These are phyloP conservation scores for Salvator merianae DNA, from an alignment of 2,113 vertebrate genomes.

Conservation along the genomic window DNA sequence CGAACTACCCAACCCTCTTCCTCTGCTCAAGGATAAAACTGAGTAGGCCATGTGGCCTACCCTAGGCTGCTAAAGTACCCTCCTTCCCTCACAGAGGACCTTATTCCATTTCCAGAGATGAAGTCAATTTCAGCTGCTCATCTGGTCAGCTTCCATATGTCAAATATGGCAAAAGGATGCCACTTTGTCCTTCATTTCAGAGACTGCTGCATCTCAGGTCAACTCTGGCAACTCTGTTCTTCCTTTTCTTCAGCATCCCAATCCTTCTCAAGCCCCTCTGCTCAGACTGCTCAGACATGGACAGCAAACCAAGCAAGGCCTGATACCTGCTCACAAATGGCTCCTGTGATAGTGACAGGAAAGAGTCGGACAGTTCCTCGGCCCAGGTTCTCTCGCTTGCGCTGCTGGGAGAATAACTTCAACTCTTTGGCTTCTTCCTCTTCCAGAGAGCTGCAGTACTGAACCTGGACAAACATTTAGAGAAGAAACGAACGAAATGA, in stretches of 20 bases:
- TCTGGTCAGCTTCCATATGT: too few relatives aligned
- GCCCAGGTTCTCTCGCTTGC: slow-evolving; percentile 94
- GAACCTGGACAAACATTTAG: slow-evolving; percentile 77
- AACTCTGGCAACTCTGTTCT: too few relatives aligned
- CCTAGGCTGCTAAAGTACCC: too few relatives aligned
- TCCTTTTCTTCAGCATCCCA: neutral
- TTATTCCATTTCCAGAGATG: too few relatives aligned
- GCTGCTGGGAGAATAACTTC: slow-evolving; percentile 95
- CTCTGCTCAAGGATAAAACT: too few relatives aligned
- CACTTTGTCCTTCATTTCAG: too few relatives aligned
- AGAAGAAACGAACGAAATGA: neutral
- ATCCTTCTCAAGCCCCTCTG: neutral
- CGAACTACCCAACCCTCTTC: too few relatives aligned
- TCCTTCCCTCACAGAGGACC: too few relatives aligned
- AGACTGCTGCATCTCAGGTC: too few relatives aligned
- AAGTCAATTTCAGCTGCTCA: too few relatives aligned
- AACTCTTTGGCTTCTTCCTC: slow-evolving; percentile 97
- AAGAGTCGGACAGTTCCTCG: slow-evolving; percentile 93
- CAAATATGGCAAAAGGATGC: too few relatives aligned
- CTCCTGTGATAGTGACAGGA: slow-evolving; percentile 95
- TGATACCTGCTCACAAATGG: slow-evolving; percentile 94
- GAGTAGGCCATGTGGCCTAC: too few relatives aligned
- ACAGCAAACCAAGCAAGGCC: neutral
- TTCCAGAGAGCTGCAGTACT: slow-evolving; percentile 94
- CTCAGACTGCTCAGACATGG: neutral